These are phyloP conservation scores for Phallusia fumigata DNA, from an alignment of 23 tunicate genomes.

Conservation along the genomic window DNA sequence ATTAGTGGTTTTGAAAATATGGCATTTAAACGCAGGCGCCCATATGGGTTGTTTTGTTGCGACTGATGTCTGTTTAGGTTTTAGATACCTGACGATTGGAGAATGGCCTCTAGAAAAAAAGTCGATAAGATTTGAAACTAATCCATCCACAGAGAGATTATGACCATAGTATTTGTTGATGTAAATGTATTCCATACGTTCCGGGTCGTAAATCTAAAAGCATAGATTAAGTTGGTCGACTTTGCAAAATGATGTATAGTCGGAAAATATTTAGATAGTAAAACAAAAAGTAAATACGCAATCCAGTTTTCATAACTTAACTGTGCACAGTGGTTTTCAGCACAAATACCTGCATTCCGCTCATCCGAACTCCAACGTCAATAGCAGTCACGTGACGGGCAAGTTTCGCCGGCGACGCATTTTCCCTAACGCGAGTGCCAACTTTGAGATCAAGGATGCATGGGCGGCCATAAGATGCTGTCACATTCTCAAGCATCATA, in stretches of 20 bases:
- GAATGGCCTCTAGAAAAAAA: slow-evolving; percentile 71
- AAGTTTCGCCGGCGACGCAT: slow-evolving; percentile 67
- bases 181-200: slow-evolving; percentile 39
- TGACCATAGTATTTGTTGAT: slow-evolving; percentile 80
- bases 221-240: neutral
- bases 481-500: slow-evolving; percentile 74
- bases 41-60: too few species aligned
- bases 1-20: too few species aligned
- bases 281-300: too few species aligned
- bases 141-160: slow-evolving; percentile 58
- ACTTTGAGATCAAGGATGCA: slow-evolving; percentile 87
- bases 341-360: slow-evolving; percentile 92
- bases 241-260: too few species aligned
- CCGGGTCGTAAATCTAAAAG: slow-evolving; percentile 50
- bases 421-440: slow-evolving; percentile 77
- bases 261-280: too few species aligned
- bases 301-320: too few species aligned
- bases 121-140: slow-evolving; percentile 54
- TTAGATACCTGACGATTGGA: slow-evolving; percentile 15
- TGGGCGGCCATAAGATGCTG: slow-evolving; percentile 60
- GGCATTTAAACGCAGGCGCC: too few species aligned
- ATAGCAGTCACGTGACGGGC: slow-evolving; percentile 81
- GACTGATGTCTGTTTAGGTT: too few species aligned
- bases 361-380: slow-evolving; percentile 72
- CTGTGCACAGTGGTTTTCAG: too few species aligned